These are phyloP conservation scores for Phoenoteleia sp. DNA, from an alignment of 2,888 invertebrate species.

Conservation along the genomic window DNA sequence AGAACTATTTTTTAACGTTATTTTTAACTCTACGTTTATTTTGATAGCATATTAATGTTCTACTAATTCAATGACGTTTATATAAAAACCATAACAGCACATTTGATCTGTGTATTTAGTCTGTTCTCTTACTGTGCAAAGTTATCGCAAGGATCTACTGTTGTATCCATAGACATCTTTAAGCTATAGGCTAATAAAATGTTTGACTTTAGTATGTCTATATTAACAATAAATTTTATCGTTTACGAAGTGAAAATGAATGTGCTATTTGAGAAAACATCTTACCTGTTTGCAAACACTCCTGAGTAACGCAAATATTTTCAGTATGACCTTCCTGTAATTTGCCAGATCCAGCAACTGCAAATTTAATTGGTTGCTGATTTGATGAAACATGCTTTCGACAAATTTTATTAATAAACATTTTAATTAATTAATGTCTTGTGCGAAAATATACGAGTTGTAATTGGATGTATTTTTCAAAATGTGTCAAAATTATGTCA, in stretches of 20 bases:
- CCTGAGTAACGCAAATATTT: conserved; percentile 20
- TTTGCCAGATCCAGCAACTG: not conserved
- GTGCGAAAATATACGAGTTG: no score
- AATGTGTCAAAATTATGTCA: no score
- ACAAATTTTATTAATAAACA: no score
- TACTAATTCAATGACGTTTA: not conserved
- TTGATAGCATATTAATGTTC: not conserved
- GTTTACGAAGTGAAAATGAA: not conserved
- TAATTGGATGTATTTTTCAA: no score
- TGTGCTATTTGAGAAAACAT: not conserved
- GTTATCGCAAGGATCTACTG: conserved; percentile 92
- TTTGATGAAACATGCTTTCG: no score
- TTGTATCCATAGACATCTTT: conserved; percentile 91
- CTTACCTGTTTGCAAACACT: conserved; percentile 33
- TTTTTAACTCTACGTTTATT: not conserved
- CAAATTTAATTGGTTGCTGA: not conserved
- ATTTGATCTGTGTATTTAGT: conserved; percentile 14
- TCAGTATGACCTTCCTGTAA: not conserved
- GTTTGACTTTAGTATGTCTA: conserved; percentile 29
- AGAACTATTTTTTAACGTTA: conserved; percentile 1
- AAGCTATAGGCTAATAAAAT: conserved; percentile 89
- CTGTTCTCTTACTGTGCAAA: conserved; percentile 89
- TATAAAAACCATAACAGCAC: not conserved
- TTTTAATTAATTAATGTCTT: no score
- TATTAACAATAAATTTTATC: not conserved